phyloP scores from a whole-genome alignment of 2,113 vertebrate genomes.

The Donacobius atricapilla region DNA sequence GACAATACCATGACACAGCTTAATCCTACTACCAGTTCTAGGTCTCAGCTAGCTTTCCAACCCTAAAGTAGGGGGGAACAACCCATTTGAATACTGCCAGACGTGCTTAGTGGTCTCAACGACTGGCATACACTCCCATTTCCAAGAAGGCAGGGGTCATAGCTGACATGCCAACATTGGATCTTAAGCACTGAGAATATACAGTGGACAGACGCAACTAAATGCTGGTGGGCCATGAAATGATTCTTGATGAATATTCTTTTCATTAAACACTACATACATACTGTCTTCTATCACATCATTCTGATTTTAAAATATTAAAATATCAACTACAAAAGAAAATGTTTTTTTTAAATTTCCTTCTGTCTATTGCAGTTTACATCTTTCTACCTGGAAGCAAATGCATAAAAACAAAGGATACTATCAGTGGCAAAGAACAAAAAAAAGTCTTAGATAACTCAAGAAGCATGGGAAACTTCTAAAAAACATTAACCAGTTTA shows the following conservation, averaged over 20 bases:
- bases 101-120: not conserved
- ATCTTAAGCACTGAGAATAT: not conserved
- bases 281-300: not conserved
- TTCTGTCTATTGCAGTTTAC: not conserved
- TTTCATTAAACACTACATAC: not conserved
- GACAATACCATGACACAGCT: not conserved
- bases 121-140: not conserved
- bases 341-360: not conserved
- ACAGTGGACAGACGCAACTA: not conserved
- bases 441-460: not conserved
- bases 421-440: not conserved
- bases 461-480: not conserved
- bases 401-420: not conserved
- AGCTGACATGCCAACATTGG: not conserved
- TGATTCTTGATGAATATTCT: not conserved
- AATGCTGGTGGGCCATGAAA: not conserved
- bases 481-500: not conserved
- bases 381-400: not conserved
- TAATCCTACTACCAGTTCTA: not conserved
- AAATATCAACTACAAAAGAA: not conserved
- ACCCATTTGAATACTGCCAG: not conserved
- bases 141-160: not conserved
- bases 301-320: not conserved
- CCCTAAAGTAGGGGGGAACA: not conserved
- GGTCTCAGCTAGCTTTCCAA: not conserved